phyloP scores from a whole-genome alignment of 2,113 vertebrate species.

The Peromyscus leucopus region DNA sequence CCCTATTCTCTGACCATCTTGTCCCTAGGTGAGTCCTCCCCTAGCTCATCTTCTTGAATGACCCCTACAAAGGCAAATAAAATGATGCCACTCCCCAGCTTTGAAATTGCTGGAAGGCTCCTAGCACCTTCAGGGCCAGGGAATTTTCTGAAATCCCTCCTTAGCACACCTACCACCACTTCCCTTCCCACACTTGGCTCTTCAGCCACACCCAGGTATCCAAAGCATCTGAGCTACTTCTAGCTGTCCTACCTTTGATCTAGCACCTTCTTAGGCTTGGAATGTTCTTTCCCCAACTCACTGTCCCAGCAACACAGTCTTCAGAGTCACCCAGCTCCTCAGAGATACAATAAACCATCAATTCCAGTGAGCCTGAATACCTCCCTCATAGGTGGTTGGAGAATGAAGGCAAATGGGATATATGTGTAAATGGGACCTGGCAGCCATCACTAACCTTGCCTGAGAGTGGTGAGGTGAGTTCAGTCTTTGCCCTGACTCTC shows the following conservation, averaged over 20 bases:
- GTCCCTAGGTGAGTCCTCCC: background rate
- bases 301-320: background rate
- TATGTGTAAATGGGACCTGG: background rate
- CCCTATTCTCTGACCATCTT: background rate
- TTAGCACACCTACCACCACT: background rate
- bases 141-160: background rate
- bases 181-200: background rate
- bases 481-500: background rate
- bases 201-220: background rate
- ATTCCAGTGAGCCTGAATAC: background rate
- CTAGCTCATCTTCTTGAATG: background rate
- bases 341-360: background rate
- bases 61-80: background rate
- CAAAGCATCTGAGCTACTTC: accelerated
- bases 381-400: background rate
- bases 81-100: background rate
- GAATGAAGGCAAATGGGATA: background rate
- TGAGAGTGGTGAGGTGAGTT: too few species aligned
- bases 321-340: background rate
- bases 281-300: background rate
- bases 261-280: background rate
- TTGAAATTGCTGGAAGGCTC: background rate
- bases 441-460: background rate
- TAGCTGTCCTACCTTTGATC: background rate
- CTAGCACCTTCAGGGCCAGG: background rate